These are phyloP conservation scores for Emys orbicularis DNA, from an alignment of 2,797 vertebrate genomes.

Conservation along the genomic window DNA sequence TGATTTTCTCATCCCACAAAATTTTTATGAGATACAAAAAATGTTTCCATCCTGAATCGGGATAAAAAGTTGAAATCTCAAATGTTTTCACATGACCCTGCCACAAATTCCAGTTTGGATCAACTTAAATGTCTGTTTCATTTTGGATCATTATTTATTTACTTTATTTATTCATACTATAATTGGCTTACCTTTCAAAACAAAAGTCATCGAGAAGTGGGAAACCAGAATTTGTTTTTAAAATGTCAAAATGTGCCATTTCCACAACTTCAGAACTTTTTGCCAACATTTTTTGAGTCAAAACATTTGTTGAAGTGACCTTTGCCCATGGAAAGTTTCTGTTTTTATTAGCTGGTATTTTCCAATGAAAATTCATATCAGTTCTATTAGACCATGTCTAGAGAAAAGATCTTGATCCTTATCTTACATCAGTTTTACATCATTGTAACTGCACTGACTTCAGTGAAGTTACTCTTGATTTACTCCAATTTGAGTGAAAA, in stretches of 20 bases:
- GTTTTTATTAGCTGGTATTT: not conserved
- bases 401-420: not conserved
- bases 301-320: not conserved
- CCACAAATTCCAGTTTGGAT: not conserved
- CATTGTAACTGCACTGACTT: not conserved
- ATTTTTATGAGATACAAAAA: not conserved
- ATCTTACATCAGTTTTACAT: not conserved
- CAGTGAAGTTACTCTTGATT: not conserved
- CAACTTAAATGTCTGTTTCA: not conserved
- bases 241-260: not conserved
- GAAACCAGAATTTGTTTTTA: not conserved
- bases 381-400: not conserved
- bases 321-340: not conserved
- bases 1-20: not conserved
- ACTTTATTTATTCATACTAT: not conserved
- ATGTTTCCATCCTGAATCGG: not conserved
- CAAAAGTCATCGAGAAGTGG: not conserved
- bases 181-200: not conserved
- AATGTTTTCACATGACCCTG: not conserved
- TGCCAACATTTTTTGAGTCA: not conserved
- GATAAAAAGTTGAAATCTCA: not conserved
- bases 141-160: not conserved
- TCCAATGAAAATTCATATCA: not conserved
- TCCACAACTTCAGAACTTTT: not conserved
- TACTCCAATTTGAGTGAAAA: fast-evolving